Evolutionary conservation across 2,888 invertebrate species (phyloP), one percentile per base, ranked within the genome.

Genomic region (Cetonia aurata): DNA sequence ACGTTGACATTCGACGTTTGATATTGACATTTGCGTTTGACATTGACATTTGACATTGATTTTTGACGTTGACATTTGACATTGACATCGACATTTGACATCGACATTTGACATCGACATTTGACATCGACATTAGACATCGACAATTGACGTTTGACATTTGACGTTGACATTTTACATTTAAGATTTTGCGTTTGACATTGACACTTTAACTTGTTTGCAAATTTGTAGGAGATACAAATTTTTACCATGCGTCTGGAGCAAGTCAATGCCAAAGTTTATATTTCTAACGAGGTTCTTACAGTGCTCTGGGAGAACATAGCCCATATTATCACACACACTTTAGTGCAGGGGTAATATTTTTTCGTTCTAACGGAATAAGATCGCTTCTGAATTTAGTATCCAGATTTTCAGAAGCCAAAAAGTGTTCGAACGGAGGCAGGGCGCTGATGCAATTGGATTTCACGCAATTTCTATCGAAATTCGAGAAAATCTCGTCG

Each of bases 381-480:
- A 12, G n/a, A 52, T 52, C 19, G 6, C 4, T 52, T 12, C 19
- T 52, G 15, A 52, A 52, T 12, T 6, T 6, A n/a, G 25, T 8
- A 46, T 53, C 41, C 84, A 88, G 94, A 37, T 97, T 94, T 85
- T 92, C 96, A 0, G 93, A 92, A 79, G 94, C 95, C 0, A 95
- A 93, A 73, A 97, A 96, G 82, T 99, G 99, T 84, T 94, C 96
- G 0, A 96, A 96, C 77, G 98, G 96, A 25, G 99, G 99, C 0
- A 87, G 99, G 46, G 99, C 97, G 0, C 85, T 99, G 9, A 99
- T 99, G 99, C 98, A 98, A 81, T 86, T 99, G 19, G 99, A 99
- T 86, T 98, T 96, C 80, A 95, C 96, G 6, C 98, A 99, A 82
- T 91, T 98, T 73, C 89, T 96, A 75, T 91, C 95, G 19, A 96